These are phyloP conservation scores for Cryptocheilus praepositus DNA, from an alignment of 2,888 invertebrate genomes.

Conservation along the genomic window DNA sequence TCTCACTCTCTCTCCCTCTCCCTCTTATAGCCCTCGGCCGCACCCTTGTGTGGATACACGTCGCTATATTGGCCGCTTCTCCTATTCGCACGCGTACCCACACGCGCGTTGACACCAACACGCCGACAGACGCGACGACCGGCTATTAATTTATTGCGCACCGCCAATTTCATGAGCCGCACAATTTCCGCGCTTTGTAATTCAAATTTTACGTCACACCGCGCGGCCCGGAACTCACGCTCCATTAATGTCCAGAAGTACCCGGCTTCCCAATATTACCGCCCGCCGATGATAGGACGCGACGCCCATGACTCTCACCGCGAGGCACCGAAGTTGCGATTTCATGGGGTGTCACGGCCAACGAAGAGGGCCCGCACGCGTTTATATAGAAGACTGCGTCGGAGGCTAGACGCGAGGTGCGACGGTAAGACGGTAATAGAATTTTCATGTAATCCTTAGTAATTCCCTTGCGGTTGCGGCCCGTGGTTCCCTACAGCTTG, in stretches of 20 bases:
- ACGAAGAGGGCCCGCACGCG: no score
- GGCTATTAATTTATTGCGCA: constrained; percentile 50
- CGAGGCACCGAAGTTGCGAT: no score
- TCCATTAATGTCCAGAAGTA: constrained; percentile 9
- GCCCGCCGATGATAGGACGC: no score
- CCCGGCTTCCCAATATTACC: constrained; percentile 5
- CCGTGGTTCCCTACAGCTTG: constrained; percentile 38
- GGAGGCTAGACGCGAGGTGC: constrained; percentile 20
- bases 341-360: no score
- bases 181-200: constrained; percentile 26
- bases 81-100: background rate
- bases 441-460: constrained; percentile 72
- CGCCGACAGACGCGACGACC: constrained; percentile 1
- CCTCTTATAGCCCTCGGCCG: no score
- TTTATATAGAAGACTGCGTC: no score
- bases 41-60: no score
- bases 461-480: constrained; percentile 69
- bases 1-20: background rate
- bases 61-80: no score
- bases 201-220: constrained; percentile 1
- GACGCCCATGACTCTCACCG: no score
- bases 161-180: constrained; percentile 37
- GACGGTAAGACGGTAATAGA: constrained; percentile 69
- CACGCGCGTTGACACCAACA: background rate
- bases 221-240: constrained; percentile 1